phyloP scores from a whole-genome alignment of 2,797 vertebrate genomes.

The Acipenser oxyrinchus region DNA sequence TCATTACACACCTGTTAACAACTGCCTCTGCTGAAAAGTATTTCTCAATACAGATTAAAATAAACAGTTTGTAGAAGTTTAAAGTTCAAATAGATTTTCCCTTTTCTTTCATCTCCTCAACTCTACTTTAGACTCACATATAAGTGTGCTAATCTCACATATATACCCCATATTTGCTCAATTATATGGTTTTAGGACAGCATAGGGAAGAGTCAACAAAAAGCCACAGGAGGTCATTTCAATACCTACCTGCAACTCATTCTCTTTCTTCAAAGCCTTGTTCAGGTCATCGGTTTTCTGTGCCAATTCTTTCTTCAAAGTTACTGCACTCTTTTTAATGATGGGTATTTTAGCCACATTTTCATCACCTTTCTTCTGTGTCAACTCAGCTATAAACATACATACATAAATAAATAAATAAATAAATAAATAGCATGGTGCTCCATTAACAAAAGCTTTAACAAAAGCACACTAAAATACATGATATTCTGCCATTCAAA shows the following conservation, averaged over 20 bases:
- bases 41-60: no score
- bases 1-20: no score
- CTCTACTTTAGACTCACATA: no score
- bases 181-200: no score
- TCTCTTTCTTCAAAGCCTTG: slow-evolving; percentile 60
- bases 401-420: slow-evolving; percentile 23
- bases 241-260: slow-evolving; percentile 55
- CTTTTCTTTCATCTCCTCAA: no score
- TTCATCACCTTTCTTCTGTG: slow-evolving; percentile 47
- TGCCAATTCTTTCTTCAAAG: slow-evolving; percentile 60
- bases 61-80: no score
- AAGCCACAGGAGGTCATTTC: background rate
- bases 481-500: slow-evolving; percentile 32
- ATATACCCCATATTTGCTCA: no score
- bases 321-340: slow-evolving; percentile 42
- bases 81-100: no score
- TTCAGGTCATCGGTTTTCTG: slow-evolving; percentile 61
- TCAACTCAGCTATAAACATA: slow-evolving; percentile 44
- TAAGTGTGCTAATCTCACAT: no score
- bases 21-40: no score
- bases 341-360: slow-evolving; percentile 35
- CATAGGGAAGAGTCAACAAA: background rate
- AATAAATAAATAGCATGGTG: slow-evolving; percentile 1
- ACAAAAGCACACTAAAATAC: slow-evolving; percentile 19
- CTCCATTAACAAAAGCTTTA: slow-evolving; percentile 19